phyloP scores from a whole-genome alignment of 2,797 vertebrate genomes.

The Danio tinwini region DNA sequence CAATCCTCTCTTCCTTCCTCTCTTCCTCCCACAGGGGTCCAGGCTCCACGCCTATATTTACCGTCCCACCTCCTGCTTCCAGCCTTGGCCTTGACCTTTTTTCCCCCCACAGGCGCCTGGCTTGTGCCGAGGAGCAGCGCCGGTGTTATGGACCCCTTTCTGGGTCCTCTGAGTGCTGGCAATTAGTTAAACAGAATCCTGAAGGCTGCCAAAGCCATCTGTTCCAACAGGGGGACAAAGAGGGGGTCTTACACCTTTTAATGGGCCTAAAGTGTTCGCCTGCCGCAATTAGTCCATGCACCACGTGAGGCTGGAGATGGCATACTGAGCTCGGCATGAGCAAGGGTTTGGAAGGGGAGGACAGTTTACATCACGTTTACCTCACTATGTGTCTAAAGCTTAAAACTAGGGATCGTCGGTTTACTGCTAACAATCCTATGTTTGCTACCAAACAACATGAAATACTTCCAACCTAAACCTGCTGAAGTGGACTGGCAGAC shows the following conservation, averaged over 20 bases:
- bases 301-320: constrained; percentile 54
- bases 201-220: constrained; percentile 73
- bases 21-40: constrained; percentile 45
- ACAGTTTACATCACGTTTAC: constrained; percentile 47
- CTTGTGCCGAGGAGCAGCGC: constrained; percentile 53
- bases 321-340: constrained; percentile 49
- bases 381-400: neutral
- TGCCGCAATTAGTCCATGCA: constrained; percentile 64
- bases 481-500: neutral
- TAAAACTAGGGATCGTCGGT: neutral
- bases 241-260: constrained; percentile 76
- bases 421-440: neutral
- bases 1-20: constrained; percentile 39
- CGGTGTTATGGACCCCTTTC: constrained; percentile 58
- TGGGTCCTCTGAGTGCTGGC: constrained; percentile 59
- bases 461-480: neutral
- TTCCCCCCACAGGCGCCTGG: constrained; percentile 62
- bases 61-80: constrained; percentile 46
- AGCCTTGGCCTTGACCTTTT: constrained; percentile 69
- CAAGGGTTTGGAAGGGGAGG: constrained; percentile 39
- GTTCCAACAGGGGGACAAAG: constrained; percentile 66
- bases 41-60: constrained; percentile 42
- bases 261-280: constrained; percentile 75
- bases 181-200: constrained; percentile 76
- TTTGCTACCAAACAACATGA: neutral